Evolutionary conservation across 2,113 vertebrate genomes (phyloP).

Genomic region (Mionectes macconnelli): DNA sequence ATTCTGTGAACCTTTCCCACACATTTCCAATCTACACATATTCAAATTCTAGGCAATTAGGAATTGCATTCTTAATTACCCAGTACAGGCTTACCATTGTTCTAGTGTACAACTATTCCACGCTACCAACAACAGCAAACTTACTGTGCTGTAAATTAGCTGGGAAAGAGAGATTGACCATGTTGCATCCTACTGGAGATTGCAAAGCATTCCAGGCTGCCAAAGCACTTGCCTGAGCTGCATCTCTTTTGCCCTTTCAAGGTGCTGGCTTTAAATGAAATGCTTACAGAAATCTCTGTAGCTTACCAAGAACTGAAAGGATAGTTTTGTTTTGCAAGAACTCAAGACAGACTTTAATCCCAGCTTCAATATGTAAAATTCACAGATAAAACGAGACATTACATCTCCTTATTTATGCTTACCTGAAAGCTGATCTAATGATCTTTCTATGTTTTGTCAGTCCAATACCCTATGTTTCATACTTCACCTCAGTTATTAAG

Average conservation of each 20-base stretch:
- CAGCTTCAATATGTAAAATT: background rate
- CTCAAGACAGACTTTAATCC: background rate
- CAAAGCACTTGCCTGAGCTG: background rate
- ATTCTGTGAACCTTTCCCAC: background rate
- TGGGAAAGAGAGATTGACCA: background rate
- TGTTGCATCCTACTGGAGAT: rapidly evolving
- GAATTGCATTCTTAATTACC: background rate
- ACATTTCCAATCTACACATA: background rate
- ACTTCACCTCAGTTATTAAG: conserved; percentile 11
- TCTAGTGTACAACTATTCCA: background rate
- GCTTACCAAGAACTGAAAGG: background rate
- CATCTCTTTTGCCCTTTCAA: background rate
- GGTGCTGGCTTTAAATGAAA: background rate
- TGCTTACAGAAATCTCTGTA: background rate
- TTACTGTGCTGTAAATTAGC: background rate
- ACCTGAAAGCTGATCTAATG: background rate
- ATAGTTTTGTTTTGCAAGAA: background rate
- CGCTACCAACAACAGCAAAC: rapidly evolving
- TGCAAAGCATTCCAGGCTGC: background rate
- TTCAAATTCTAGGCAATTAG: background rate
- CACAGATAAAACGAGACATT: background rate
- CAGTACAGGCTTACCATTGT: background rate
- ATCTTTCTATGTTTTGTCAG: background rate
- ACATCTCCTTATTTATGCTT: background rate
- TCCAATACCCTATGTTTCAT: background rate